Percentiles rank a stretch among this genome's conserved stretches.
Conservation (phyloP, 2,888 invertebrate species). For the Thereva unica region DNA sequence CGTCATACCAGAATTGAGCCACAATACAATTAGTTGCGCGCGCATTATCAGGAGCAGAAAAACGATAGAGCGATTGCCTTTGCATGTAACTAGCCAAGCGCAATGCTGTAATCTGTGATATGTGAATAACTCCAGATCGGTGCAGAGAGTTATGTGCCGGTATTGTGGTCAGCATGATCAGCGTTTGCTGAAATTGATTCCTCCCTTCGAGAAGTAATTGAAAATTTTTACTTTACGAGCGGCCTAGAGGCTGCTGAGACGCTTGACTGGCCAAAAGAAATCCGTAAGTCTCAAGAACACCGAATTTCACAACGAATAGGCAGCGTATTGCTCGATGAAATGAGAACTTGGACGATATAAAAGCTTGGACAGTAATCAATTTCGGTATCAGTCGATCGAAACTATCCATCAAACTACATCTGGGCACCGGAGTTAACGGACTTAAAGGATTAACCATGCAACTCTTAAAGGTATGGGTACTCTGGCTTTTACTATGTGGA, state of each 20-base stretch:
- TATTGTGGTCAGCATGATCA: background rate
- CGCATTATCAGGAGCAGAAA: background rate
- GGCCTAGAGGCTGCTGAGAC: slow-evolving; percentile 6
- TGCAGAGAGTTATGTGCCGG: slow-evolving; percentile 12
- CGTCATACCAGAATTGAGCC: slow-evolving; percentile 17
- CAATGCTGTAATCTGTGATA: slow-evolving; percentile 20
- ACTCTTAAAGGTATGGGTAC: no score
- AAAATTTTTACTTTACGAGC: slow-evolving; percentile 12
- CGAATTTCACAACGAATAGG: slow-evolving; percentile 30
- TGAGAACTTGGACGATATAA: slow-evolving; percentile 26
- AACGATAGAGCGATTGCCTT: background rate
- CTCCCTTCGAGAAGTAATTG: slow-evolving; percentile 23
- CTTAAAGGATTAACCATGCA: background rate
- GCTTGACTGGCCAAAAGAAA: slow-evolving; percentile 37
- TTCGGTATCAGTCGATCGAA: slow-evolving; percentile 25
- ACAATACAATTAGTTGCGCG: slow-evolving; percentile 7
- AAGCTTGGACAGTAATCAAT: slow-evolving; percentile 15
- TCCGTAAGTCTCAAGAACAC: slow-evolving; percentile 36
- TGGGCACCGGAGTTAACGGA: background rate
- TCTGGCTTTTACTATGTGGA: background rate
- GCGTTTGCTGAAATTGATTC: background rate
- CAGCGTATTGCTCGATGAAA: background rate
- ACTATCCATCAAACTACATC: slow-evolving; percentile 24
- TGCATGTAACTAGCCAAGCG: background rate
- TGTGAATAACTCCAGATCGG: slow-evolving; percentile 30